These are phyloP conservation scores for Oncorhynchus tshawytscha DNA, from an alignment of 2,113 vertebrate species.

Conservation along the genomic window DNA sequence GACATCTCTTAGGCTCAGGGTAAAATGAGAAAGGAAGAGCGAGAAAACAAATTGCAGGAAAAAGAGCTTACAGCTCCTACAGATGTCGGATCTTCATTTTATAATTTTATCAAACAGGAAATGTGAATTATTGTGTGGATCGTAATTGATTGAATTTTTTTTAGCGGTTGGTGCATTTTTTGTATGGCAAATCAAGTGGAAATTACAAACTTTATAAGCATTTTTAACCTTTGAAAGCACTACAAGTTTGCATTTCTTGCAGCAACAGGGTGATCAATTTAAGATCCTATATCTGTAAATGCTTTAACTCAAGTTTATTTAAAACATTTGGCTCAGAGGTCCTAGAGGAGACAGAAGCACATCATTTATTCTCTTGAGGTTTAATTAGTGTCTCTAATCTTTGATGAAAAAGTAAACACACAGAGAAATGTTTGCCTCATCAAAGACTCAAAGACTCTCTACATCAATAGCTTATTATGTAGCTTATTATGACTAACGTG, in stretches of 20 bases:
- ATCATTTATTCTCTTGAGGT: slow-evolving; percentile 13
- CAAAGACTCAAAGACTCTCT: slow-evolving; percentile 3
- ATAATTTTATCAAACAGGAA: too few relatives aligned
- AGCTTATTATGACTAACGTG: slow-evolving; percentile 15
- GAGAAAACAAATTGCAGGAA: not conserved
- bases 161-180: too few relatives aligned
- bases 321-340: not conserved
- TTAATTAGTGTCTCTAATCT: slow-evolving; percentile 22
- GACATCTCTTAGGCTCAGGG: not conserved
- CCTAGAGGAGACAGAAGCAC: slow-evolving; percentile 1
- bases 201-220: too few relatives aligned
- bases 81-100: too few relatives aligned
- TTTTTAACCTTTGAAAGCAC: too few relatives aligned
- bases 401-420: slow-evolving; percentile 17
- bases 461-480: slow-evolving; percentile 10
- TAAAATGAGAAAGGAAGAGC: not conserved
- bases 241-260: too few relatives aligned
- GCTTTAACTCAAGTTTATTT: not conserved
- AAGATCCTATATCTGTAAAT: not conserved
- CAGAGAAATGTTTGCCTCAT: slow-evolving; percentile 17
- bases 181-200: too few relatives aligned
- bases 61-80: not conserved
- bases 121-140: too few relatives aligned
- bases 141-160: too few relatives aligned
- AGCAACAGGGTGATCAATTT: too few relatives aligned